These are phyloP conservation scores for Melanotaenia boesemani DNA, from an alignment of 2,797 vertebrate genomes.

Conservation along the genomic window DNA sequence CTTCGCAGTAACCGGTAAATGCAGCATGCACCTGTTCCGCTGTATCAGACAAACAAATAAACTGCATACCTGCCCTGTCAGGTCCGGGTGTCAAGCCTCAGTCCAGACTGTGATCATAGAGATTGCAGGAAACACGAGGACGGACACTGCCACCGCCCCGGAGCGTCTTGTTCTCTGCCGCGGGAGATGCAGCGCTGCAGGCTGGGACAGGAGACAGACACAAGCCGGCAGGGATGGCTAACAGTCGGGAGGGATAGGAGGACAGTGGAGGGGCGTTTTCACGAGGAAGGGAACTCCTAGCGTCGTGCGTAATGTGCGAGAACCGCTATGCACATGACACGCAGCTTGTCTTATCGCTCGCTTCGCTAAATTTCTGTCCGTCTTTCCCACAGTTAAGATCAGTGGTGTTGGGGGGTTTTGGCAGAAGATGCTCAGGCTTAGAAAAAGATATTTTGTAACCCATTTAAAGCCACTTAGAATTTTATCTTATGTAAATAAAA, in stretches of 20 bases:
- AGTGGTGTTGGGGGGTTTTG: not conserved
- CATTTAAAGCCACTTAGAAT: not conserved
- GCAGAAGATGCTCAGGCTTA: not conserved
- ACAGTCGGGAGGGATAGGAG: slow-evolving; percentile 43
- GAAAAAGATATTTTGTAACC: not conserved
- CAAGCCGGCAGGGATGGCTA: slow-evolving; percentile 60
- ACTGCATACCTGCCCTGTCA: slow-evolving; percentile 77
- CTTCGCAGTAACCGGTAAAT: slow-evolving; percentile 47
- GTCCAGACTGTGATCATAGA: slow-evolving; percentile 76
- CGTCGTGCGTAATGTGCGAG: slow-evolving; percentile 73
- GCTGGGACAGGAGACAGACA: slow-evolving; percentile 57
- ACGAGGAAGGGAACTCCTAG: slow-evolving; percentile 74
- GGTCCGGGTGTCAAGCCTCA: slow-evolving; percentile 70
- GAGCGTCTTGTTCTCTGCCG: slow-evolving; percentile 41
- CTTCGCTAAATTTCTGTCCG: slow-evolving; percentile 29
- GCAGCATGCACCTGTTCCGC: slow-evolving; percentile 69
- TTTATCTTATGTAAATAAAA: no score
- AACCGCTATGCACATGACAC: slow-evolving; percentile 53
- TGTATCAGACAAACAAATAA: slow-evolving; percentile 28
- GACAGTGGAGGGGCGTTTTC: slow-evolving; percentile 79
- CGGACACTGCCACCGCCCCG: slow-evolving; percentile 71
- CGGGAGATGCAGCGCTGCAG: slow-evolving; percentile 68
- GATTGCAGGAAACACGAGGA: slow-evolving; percentile 56
- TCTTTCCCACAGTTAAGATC: slow-evolving; percentile 2
- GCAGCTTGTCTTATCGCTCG: slow-evolving; percentile 46